Conservation (phyloP, 2,797 vertebrate species). For the Spondyliosoma cantharus region DNA sequence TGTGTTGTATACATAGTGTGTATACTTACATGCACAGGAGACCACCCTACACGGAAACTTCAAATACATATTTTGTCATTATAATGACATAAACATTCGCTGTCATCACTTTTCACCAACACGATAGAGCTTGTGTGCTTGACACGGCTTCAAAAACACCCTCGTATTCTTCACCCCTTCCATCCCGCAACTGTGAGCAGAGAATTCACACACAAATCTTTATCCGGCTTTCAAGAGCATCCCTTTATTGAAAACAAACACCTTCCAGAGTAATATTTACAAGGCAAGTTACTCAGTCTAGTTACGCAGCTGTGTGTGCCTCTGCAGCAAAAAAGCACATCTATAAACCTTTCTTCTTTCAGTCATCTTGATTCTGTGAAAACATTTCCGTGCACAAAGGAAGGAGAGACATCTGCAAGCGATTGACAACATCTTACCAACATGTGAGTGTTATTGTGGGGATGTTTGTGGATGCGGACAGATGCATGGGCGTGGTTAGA, state of each 20-base stretch:
- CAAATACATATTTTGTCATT: neutral
- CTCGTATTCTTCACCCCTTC: neutral
- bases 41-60: neutral
- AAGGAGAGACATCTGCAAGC: constrained; percentile 20
- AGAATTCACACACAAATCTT: constrained; percentile 15
- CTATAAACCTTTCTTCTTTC: constrained; percentile 11
- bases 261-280: constrained; percentile 39
- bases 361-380: constrained; percentile 29
- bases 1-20: too few relatives aligned
- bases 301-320: constrained; percentile 1
- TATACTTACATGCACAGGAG: neutral
- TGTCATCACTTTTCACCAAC: neutral
- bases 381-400: constrained; percentile 16
- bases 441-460: constrained; percentile 4
- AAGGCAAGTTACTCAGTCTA: constrained; percentile 19
- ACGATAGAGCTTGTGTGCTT: too few relatives aligned
- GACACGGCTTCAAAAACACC: neutral
- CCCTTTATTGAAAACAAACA: constrained; percentile 71
- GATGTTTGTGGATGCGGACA: constrained; percentile 9
- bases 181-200: neutral
- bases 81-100: neutral
- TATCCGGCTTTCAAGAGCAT: constrained; percentile 23
- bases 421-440: constrained; percentile 9
- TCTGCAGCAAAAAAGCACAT: constrained; percentile 31
- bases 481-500: constrained; percentile 18